Evolutionary conservation across 2,113 vertebrate species (phyloP), one percentile per base, ranked within the genome.

Genomic region (Odocoileus virginianus): DNA sequence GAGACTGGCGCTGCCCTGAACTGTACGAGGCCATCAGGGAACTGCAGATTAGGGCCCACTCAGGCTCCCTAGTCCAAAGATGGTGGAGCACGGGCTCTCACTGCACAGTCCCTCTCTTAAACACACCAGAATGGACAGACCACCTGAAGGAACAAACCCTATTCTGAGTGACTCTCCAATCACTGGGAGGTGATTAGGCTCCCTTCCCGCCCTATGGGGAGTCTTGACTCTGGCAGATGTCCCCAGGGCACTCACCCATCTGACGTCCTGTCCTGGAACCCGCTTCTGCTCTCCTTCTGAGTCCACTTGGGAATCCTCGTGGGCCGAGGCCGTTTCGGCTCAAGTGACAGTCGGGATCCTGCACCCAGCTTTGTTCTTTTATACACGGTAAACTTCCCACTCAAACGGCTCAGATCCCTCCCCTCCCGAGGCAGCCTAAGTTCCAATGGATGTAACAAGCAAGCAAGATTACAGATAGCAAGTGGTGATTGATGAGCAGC

Each of bases 191-290:
- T 71, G n/a, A 40, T 71, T 5, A 71, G 10, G 21, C 10, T 71
- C n/a, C n/a, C 19, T 36, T 40, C 67, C 67, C 9, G 2, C 19
- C n/a, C n/a, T 40, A 23, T 71, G n/a, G 10, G 40, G 67, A 5
- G n/a, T 71, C 67, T 71, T 71, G 67, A 40, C n/a, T 40, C n/a
- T 71, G 19, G 67, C 67, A 71, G 67, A 71, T 23, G n/a, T 40
- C n/a, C 5, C n/a, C 2, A 3, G 19, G 67, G 19, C n/a, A 71
- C n/a, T 71, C 19, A 40, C 10, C n/a, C 19, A 13, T 3, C 0
- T 0, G 67, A 71, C 0, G 0, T 36, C 21, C n/a, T 71, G 5
- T 71, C n/a, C n/a, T 23, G n/a, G n/a, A 71, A 5, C 19, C n/a
- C 2, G 1, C n/a, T 71, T 40, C 67, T 40, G 5, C n/a, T 40